Percentiles rank a stretch among this genome's conserved stretches.
Evolutionary conservation across 2,113 vertebrate species (phyloP).

Genomic region (Halcyon senegalensis): DNA sequence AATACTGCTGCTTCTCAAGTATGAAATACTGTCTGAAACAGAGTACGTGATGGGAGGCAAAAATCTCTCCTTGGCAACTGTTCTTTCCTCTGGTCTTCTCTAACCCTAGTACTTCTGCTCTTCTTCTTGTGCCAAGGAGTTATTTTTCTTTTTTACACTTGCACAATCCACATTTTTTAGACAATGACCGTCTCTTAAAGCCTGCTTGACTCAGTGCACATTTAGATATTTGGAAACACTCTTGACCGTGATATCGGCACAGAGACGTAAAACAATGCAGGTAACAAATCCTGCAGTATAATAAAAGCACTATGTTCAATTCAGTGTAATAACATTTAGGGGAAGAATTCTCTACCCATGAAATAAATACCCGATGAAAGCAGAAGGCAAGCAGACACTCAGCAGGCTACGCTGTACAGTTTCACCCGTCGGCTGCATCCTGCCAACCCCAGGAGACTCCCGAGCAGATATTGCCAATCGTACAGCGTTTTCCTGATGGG

Average conservation of each 20-base stretch:
- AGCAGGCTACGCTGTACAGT: background rate
- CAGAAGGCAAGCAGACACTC: background rate
- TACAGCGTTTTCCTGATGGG: background rate
- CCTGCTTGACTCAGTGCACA: background rate
- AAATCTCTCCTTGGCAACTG: background rate
- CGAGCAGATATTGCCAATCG: background rate
- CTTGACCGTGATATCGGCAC: background rate
- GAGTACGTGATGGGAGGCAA: background rate
- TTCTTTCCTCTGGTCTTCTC: background rate
- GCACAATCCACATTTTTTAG: background rate
- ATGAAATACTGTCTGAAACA: background rate
- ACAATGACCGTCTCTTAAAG: background rate
- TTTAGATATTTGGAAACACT: background rate
- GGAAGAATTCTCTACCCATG: background rate
- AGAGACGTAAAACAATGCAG: background rate
- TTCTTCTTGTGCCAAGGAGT: background rate
- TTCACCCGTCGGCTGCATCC: background rate
- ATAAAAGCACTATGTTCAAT: background rate
- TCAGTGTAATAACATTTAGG: background rate
- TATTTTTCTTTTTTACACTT: background rate
- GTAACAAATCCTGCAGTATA: background rate
- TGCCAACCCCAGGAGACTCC: background rate
- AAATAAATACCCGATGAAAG: slow-evolving; percentile 3
- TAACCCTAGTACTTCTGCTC: background rate
- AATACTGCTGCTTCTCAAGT: background rate